These are phyloP conservation scores for Onychostruthus taczanowskii DNA, from an alignment of 2,113 vertebrate genomes.

Conservation along the genomic window DNA sequence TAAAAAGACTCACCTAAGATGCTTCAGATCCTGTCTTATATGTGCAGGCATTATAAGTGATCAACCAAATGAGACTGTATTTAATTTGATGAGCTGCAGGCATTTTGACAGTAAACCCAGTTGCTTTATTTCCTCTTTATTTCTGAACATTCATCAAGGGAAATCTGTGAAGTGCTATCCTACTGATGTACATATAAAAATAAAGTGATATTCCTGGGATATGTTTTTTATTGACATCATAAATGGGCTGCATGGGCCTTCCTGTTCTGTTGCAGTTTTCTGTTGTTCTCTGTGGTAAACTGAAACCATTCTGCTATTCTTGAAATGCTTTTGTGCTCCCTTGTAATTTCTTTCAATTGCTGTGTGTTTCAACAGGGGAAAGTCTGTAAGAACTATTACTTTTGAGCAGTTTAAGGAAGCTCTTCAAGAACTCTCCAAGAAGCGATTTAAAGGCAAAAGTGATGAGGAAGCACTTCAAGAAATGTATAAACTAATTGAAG, in stretches of 20 bases:
- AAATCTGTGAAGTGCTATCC: background rate
- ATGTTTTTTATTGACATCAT: background rate
- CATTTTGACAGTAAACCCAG: background rate
- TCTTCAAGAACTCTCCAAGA: conserved; percentile 87
- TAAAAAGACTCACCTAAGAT: background rate
- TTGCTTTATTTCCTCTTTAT: background rate
- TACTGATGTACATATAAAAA: background rate
- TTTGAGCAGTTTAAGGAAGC: conserved; percentile 91
- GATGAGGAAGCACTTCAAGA: conserved; percentile 87
- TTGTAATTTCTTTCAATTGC: background rate
- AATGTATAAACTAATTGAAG: conserved; percentile 89
- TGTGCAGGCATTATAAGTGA: background rate
- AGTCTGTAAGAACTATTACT: conserved; percentile 88
- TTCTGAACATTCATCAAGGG: background rate
- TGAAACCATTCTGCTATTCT: background rate
- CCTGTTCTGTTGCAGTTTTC: background rate
- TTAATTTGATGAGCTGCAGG: background rate
- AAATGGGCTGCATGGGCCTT: background rate
- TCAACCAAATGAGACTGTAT: background rate
- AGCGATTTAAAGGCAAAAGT: conserved; percentile 89
- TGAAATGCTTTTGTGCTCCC: background rate
- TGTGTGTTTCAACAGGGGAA: conserved; percentile 80
- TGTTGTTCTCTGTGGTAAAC: background rate
- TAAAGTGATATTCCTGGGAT: background rate
- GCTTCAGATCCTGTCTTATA: background rate